Evolutionary conservation across 2,888 invertebrate species (phyloP).

Genomic region (Hedya salicella): DNA sequence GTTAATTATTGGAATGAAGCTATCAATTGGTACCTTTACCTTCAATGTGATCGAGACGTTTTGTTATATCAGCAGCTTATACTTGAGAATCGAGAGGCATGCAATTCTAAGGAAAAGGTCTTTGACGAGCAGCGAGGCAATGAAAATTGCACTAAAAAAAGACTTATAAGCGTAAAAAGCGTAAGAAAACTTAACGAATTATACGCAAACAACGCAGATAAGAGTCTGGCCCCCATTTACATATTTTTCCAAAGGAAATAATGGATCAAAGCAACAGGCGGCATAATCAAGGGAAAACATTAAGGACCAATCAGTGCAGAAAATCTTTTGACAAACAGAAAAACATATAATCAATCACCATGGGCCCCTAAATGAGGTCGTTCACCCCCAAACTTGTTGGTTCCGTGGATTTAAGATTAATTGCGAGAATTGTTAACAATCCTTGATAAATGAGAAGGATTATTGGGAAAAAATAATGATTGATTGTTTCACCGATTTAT

Average conservation of each 20-base stretch:
- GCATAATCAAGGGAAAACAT: constrained; percentile 24
- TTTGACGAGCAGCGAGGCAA: no score
- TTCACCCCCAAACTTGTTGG: constrained; percentile 57
- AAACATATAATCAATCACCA: constrained; percentile 71
- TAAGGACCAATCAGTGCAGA: constrained; percentile 57
- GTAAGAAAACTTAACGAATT: background rate
- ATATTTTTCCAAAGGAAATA: constrained; percentile 9
- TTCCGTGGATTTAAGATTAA: constrained; percentile 40
- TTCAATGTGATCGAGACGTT: no score
- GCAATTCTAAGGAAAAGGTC: no score
- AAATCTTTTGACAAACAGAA: constrained; percentile 77
- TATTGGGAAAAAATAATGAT: constrained; percentile 36
- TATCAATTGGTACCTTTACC: no score
- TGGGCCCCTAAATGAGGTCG: constrained; percentile 64
- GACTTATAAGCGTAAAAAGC: no score
- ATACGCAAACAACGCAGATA: background rate
- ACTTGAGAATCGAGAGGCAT: no score
- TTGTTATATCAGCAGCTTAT: no score
- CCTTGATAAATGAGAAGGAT: constrained; percentile 36
- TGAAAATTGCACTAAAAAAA: no score
- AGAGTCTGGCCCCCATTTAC: constrained; percentile 3
- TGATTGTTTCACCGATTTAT: constrained; percentile 27
- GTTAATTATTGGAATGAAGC: no score
- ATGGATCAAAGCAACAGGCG: constrained; percentile 30
- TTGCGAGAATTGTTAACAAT: constrained; percentile 37